Base-by-base conservation (phyloP, 2,113 vertebrate species). In the Oreocharis arfaki region DNA sequence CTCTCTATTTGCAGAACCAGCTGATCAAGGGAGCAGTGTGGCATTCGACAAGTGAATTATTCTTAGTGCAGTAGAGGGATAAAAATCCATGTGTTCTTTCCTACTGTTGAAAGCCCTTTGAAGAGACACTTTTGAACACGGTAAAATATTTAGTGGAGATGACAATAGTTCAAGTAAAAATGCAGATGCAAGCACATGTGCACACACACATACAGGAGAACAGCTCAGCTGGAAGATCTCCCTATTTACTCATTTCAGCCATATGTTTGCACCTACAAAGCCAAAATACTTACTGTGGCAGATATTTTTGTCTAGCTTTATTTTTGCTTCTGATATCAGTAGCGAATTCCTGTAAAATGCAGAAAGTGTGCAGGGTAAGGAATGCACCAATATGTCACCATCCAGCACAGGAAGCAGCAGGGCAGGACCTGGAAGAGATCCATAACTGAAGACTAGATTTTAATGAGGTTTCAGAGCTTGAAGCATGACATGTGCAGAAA, bases 91-190 rank as follows among this genome's bases (percentile, higher is more conserved):
- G 52, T 64, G 60, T 67, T 81, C 17, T 84, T 93, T 86, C 83
- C 84, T 71, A 32, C 61, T 76, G 73, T 27, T 87, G 83, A 90
- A 61, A 92, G 44, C 59, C 22, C 33, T 96, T 90, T 81, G 69
- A 85, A 96, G 79, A 71, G 46, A 78, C 16, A 28, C 68, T 95
- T 95, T 68, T 78, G 47, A 96, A 75, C 41, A 56, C 1, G 37
- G 47, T 86, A 52, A 95, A 89, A 91, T 92, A 84, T 77, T 91
- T 86, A 93, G 73, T 60, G 69, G 67, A 71, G 59, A 75, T 56
- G 68, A 90, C 56, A 93, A 79, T 18, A 30, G 35, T 35, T 90
- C 4, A 13, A 78, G 69, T 27, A 13, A 64, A 97, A 92, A 79
- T 84, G 89, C 69, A 95, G 49, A 47, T 39, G 68, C 63, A 65